A percentile compares a stretch with the other conserved stretches of the same genome.
Conservation (phyloP, 2,113 vertebrate species). For the Orycteropus afer region DNA sequence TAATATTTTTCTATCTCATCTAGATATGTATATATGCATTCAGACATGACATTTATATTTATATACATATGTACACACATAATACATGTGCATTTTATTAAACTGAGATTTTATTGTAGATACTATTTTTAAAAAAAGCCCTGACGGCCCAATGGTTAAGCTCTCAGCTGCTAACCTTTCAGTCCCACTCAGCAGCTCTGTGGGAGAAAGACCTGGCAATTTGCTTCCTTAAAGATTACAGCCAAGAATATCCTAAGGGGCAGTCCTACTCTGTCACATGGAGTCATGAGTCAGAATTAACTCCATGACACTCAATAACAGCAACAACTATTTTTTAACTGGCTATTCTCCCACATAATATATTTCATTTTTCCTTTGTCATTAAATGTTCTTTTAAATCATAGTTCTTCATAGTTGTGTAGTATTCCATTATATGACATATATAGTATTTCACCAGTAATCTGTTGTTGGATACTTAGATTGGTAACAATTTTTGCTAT, state of each 20-base stretch:
- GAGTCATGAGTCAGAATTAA: not conserved
- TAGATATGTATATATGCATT: not conserved
- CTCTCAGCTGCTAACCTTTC: not conserved
- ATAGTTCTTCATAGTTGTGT: not conserved
- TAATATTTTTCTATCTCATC: not conserved
- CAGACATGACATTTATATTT: not conserved
- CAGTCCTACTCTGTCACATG: not conserved
- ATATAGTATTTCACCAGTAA: not conserved
- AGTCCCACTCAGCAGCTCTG: not conserved
- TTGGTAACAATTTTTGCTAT: not conserved
- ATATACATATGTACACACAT: not conserved
- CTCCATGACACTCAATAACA: not conserved
- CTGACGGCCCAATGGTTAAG: not conserved
- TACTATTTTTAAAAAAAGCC: not conserved
- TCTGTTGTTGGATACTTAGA: not conserved
- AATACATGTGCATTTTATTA: not conserved
- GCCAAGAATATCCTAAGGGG: not conserved
- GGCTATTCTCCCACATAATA: not conserved
- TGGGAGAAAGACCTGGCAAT: not conserved
- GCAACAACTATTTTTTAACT: not conserved
- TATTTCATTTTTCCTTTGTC: slow-evolving; percentile 26
- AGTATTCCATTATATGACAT: not conserved
- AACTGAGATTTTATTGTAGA: not conserved
- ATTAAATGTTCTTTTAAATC: not conserved
- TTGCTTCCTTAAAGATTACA: not conserved